These are phyloP conservation scores for Lasiommata megera DNA, from an alignment of 2,888 invertebrate genomes.

Conservation along the genomic window DNA sequence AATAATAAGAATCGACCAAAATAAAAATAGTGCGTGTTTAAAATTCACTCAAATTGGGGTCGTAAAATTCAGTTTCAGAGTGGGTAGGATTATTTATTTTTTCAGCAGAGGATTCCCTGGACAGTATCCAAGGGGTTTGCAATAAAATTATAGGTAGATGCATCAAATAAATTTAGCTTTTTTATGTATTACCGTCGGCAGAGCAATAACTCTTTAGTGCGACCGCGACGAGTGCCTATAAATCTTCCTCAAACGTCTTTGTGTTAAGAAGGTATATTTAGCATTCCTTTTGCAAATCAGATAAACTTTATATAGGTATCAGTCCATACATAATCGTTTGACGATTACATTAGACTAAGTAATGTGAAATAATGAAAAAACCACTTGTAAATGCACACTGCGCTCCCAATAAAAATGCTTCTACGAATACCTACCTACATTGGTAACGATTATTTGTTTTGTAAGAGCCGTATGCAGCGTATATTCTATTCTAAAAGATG, in stretches of 20 bases:
- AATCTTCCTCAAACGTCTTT: constrained; percentile 19
- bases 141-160: constrained; percentile 1
- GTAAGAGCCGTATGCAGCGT: too few relatives aligned
- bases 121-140: constrained; percentile 5
- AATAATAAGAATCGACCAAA: too few relatives aligned
- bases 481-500: too few relatives aligned
- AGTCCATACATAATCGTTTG: constrained; percentile 10
- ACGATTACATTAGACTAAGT: too few relatives aligned
- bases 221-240: constrained; percentile 12
- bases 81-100: constrained; percentile 1
- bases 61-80: too few relatives aligned
- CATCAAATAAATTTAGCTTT: constrained; percentile 11
- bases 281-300: constrained; percentile 11
- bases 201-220: constrained; percentile 8
- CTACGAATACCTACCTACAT: too few relatives aligned
- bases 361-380: too few relatives aligned
- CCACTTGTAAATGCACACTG: too few relatives aligned
- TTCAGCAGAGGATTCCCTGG: constrained; percentile 1
- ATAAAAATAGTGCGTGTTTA: too few relatives aligned
- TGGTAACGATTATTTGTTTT: too few relatives aligned
- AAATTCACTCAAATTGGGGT: too few relatives aligned
- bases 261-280: constrained; percentile 8
- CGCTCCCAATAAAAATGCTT: too few relatives aligned
- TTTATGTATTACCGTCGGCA: constrained; percentile 1
- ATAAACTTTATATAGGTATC: constrained; percentile 12